Evolutionary conservation across 2,113 vertebrate species (phyloP).

Genomic region (Cryptotis parvus): DNA sequence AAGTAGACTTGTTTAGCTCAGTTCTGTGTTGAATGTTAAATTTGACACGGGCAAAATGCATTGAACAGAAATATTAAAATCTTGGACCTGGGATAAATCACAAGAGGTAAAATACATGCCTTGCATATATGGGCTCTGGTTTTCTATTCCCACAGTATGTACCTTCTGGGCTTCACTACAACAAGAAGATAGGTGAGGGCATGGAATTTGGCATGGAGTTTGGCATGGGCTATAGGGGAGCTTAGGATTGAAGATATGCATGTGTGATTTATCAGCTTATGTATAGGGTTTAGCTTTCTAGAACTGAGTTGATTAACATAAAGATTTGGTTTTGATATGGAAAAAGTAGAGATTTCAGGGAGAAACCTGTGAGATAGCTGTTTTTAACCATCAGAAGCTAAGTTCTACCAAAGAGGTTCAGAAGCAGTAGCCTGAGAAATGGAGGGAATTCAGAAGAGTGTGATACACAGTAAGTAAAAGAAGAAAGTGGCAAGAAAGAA

Average conservation of each 20-base stretch:
- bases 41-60: neutral
- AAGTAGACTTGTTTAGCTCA: neutral
- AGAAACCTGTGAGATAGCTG: neutral
- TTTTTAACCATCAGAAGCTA: neutral
- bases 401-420: neutral
- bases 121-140: too few species aligned
- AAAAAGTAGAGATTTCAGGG: constrained; percentile 1
- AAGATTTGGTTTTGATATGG: neutral
- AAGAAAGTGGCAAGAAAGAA: neutral
- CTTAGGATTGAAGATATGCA: neutral
- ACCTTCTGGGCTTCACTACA: too few species aligned
- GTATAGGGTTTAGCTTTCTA: neutral
- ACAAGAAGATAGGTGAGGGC: too few species aligned
- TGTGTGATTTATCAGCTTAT: neutral
- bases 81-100: neutral
- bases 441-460: neutral
- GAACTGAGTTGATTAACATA: neutral
- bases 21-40: neutral
- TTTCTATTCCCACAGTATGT: too few species aligned
- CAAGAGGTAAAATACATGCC: too few species aligned
- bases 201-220: too few species aligned
- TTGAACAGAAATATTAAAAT: neutral
- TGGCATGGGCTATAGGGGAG: too few species aligned
- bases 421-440: neutral
- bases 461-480: neutral